Evolutionary conservation across 2,113 vertebrate species (phyloP).

Genomic region (Sylvietta virens): DNA sequence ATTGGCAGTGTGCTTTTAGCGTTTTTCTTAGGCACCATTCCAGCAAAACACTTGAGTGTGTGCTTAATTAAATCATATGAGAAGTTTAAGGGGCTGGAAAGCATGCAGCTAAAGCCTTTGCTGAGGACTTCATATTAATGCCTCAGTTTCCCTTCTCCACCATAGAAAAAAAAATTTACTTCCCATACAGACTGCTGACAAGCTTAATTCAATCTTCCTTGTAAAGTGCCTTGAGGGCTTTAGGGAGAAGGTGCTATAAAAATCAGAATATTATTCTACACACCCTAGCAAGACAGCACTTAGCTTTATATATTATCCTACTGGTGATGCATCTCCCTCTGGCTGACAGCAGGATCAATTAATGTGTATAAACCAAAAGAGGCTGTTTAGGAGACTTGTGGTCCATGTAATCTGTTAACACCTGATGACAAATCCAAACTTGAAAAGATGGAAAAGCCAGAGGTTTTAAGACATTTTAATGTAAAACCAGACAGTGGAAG

Average conservation of each 20-base stretch:
- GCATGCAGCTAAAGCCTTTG: background rate
- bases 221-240: background rate
- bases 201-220: conserved; percentile 36
- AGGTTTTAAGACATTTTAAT: background rate
- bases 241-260: conserved; percentile 16
- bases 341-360: conserved; percentile 10
- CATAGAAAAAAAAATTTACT: conserved; percentile 12
- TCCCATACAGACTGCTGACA: background rate
- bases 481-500: background rate
- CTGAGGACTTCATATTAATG: background rate
- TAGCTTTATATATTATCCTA: background rate
- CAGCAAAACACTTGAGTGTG: background rate
- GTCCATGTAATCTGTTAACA: background rate
- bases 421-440: background rate
- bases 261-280: conserved; percentile 1
- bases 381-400: background rate
- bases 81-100: conserved; percentile 1
- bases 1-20: background rate
- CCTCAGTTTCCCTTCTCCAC: conserved; percentile 46
- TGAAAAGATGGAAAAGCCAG: background rate
- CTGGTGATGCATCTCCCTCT: conserved; percentile 13
- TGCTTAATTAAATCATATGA: conserved; percentile 31
- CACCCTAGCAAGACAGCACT: background rate
- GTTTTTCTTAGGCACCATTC: background rate
- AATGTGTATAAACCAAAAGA: background rate